Conservation (phyloP, 1,140 invertebrate species). For the Halyomorpha halys region DNA sequence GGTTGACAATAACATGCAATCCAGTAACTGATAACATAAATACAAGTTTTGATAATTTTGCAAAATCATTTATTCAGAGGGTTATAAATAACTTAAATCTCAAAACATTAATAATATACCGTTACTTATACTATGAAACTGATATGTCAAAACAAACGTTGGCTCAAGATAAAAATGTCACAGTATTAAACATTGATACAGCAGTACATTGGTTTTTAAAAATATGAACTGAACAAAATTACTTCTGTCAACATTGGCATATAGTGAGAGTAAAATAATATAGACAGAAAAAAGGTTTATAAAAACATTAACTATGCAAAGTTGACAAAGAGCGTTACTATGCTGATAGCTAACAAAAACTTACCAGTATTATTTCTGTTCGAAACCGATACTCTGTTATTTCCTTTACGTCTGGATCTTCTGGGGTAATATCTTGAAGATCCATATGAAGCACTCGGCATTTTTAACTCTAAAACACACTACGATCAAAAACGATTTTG, state of each 20-base stretch:
- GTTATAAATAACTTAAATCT: too few relatives aligned
- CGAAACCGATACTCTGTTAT: conserved; percentile 67
- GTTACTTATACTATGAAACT: too few relatives aligned
- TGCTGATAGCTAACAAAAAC: conserved; percentile 33
- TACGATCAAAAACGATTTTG: conserved; percentile 17
- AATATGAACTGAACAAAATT: conserved; percentile 47
- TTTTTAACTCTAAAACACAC: conserved; percentile 40
- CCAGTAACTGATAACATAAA: too few relatives aligned
- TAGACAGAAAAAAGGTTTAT: background rate
- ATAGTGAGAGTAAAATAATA: background rate
- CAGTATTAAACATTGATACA: too few relatives aligned
- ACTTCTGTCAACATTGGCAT: background rate
- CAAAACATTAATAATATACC: too few relatives aligned
- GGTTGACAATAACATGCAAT: too few relatives aligned
- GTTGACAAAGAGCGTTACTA: conserved; percentile 13
- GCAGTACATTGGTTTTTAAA: conserved; percentile 1
- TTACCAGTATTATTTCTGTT: conserved; percentile 62
- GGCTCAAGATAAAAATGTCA: too few relatives aligned
- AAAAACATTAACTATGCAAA: conserved; percentile 9
- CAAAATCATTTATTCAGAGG: too few relatives aligned
- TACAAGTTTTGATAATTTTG: too few relatives aligned
- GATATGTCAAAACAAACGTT: too few relatives aligned
- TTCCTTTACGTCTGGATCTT: conserved; percentile 73
- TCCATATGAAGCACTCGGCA: conserved; percentile 82
- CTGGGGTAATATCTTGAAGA: conserved; percentile 75